Percentiles rank a stretch among this genome's conserved stretches.
These are phyloP conservation scores for Mactra quadrangularis DNA, from an alignment of 1,140 invertebrate species.

Conservation along the genomic window DNA sequence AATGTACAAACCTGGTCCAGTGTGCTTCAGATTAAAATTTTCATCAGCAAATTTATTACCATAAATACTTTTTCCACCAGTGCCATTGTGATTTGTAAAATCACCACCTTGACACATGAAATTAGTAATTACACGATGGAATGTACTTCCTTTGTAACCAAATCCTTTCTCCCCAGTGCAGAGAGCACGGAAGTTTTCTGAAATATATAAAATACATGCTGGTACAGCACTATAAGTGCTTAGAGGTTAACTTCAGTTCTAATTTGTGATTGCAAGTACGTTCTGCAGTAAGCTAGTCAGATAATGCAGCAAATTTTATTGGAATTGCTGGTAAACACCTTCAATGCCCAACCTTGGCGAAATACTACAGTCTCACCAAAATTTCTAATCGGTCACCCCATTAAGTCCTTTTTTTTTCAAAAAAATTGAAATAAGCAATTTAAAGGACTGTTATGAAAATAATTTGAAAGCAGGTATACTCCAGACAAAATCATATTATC, in stretches of 20 bases:
- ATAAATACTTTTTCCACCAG: slow-evolving; percentile 95
- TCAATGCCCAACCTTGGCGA: background rate
- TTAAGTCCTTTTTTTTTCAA: no score
- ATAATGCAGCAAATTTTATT: background rate
- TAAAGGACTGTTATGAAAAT: no score
- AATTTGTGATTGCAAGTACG: background rate
- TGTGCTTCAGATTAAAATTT: slow-evolving; percentile 97
- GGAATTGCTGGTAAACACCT: background rate
- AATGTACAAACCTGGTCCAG: slow-evolving; percentile 88
- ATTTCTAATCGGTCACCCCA: no score
- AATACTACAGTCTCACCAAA: background rate
- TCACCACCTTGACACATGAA: slow-evolving; percentile 92
- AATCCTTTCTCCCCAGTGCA: slow-evolving; percentile 93
- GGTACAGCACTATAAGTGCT: no score
- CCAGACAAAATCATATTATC: no score
- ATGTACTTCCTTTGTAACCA: slow-evolving; percentile 91
- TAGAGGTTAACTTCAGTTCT: background rate
- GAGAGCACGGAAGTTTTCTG: slow-evolving; percentile 93
- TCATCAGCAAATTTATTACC: slow-evolving; percentile 98
- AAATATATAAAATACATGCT: slow-evolving; percentile 28
- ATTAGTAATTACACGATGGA: slow-evolving; percentile 84
- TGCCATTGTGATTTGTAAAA: slow-evolving; percentile 90
- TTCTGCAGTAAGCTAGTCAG: background rate
- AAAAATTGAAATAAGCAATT: background rate
- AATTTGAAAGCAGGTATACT: no score